phyloP scores from a whole-genome alignment of 2,113 vertebrate species.

The Arvicanthis niloticus region DNA sequence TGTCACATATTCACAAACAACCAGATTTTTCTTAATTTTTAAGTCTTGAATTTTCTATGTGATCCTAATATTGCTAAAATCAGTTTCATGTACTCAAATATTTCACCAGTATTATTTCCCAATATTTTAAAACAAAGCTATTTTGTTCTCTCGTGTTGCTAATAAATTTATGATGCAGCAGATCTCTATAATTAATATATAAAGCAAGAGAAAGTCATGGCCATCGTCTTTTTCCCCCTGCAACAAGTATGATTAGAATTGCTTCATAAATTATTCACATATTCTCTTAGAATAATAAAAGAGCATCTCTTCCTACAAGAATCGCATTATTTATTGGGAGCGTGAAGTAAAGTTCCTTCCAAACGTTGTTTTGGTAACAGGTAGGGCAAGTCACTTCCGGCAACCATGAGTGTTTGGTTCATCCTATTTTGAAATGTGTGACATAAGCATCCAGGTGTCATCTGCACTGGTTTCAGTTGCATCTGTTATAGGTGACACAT shows the following conservation, averaged over 20 bases:
- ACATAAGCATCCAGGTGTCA: not conserved
- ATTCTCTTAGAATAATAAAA: slow-evolving; percentile 71
- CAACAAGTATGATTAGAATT: slow-evolving; percentile 74
- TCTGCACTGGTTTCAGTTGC: not conserved
- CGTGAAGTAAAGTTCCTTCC: slow-evolving; percentile 43
- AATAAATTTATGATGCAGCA: slow-evolving; percentile 74
- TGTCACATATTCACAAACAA: slow-evolving; percentile 8
- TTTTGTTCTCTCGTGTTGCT: slow-evolving; percentile 62
- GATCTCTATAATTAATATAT: slow-evolving; percentile 78
- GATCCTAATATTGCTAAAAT: slow-evolving; percentile 56
- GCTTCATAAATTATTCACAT: slow-evolving; percentile 77
- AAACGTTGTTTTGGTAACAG: slow-evolving; percentile 55
- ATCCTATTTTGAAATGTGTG: slow-evolving; percentile 20
- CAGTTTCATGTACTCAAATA: slow-evolving; percentile 34
- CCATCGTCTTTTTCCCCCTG: not conserved
- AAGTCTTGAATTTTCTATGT: slow-evolving; percentile 40
- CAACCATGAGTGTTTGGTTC: not conserved
- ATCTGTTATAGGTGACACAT: not conserved
- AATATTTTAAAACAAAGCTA: slow-evolving; percentile 67
- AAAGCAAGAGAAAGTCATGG: slow-evolving; percentile 63
- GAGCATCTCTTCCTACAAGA: slow-evolving; percentile 69
- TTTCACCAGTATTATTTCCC: slow-evolving; percentile 47
- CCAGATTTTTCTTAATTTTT: not conserved
- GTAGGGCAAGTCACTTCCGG: not conserved
- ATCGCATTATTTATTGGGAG: slow-evolving; percentile 71